Evolutionary conservation across 2,888 invertebrate genomes (phyloP).

Genomic region (Spodoptera exigua): DNA sequence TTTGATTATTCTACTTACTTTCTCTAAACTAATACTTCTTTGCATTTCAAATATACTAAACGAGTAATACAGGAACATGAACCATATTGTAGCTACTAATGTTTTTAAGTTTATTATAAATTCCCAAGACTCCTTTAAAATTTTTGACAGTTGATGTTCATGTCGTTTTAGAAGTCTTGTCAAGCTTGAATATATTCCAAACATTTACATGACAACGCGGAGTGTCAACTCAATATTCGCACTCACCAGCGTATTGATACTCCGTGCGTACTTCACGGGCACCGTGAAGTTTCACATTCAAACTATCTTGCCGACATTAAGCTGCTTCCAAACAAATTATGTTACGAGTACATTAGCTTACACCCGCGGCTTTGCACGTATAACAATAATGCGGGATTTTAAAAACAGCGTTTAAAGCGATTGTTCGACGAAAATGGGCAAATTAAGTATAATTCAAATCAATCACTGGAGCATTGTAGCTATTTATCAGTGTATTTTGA

Average conservation of each 20-base stretch:
- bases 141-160: constrained; percentile 77
- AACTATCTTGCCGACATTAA: not conserved
- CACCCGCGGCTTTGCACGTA: too few species aligned
- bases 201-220: constrained; percentile 64
- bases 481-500: too few species aligned
- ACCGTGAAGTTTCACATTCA: not conserved
- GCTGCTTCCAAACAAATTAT: too few species aligned
- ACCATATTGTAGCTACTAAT: constrained; percentile 78
- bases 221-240: not conserved
- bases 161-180: constrained; percentile 71
- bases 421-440: too few species aligned
- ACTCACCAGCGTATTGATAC: too few species aligned
- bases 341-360: too few species aligned
- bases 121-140: constrained; percentile 76
- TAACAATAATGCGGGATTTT: too few species aligned
- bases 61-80: constrained; percentile 72
- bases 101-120: constrained; percentile 73
- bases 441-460: too few species aligned
- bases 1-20: constrained; percentile 62
- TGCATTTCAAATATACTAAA: constrained; percentile 83
- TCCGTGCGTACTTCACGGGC: not conserved
- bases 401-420: too few species aligned
- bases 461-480: too few species aligned
- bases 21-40: constrained; percentile 81
- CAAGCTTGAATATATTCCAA: constrained; percentile 73